Base-by-base conservation (phyloP, 2,113 vertebrate genomes). In the Hemiprocne comata region DNA sequence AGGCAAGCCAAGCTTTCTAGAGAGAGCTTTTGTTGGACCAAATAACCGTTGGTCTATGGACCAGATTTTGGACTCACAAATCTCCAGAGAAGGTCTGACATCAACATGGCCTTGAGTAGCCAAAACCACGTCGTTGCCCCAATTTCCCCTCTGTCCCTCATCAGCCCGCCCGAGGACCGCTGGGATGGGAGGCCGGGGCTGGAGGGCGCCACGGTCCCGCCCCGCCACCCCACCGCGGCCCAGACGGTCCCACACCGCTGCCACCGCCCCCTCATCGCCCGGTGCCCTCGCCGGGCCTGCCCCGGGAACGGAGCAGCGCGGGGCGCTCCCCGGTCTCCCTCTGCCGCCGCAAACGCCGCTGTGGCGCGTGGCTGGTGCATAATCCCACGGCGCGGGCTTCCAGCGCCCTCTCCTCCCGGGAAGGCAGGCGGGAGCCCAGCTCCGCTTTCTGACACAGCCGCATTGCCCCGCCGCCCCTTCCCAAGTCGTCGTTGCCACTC, bases 161-260 rank as follows among this genome's bases (percentile, higher is more conserved):
- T 0, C 7, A 21, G n/a, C 62, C 58, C 16, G 62, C 44, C 44
- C 42, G 26, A 23, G 53, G 12, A 2, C 38, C 6, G 53, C 57
- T 15, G 26, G 12, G 4, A 2, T 1, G 25, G 31, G 7, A 70
- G 40, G 21, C n/a, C 20, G 38, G n/a, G 51, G 17, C 18, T 0
- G 46, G 14, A 28, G 62, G 57, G 71, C 8, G 8, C 60, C 8
- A 65, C 19, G 29, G 76, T 26, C 31, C 7, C 28, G 8, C 60
- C 69, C 46, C 70, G 17, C 40, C n/a, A 4, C n/a, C 29, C 54
- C 75, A 17, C 14, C 3, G 50, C 21, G 28, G 5, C 36, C 42
- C 28, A 38, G 33, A 15, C 62, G 12, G 20, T 17, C 76, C 24
- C 61, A 17, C 31, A 9, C 17, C 17, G 58, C 28, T 38, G 73